Evolutionary conservation across 2,888 invertebrate species (phyloP), one percentile per base, ranked within the genome.

Genomic region (Parnassius mnemosyne): DNA sequence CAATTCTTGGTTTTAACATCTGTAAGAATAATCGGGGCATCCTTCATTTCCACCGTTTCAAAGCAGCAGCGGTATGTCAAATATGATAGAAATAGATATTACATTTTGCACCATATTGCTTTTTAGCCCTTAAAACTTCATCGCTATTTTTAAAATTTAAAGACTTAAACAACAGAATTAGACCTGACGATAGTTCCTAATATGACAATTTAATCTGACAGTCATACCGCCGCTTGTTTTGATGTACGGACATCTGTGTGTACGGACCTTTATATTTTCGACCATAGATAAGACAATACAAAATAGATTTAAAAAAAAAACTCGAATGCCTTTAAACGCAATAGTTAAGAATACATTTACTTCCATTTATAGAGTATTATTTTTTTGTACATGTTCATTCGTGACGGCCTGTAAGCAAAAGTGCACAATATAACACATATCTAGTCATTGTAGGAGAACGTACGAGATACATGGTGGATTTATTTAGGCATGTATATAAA

Each of bases 211-310:
- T 34, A 7, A 25, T 20, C 11, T 43, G 59, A 55, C 54, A 61
- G 61, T 54, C 57, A 43, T 61, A 54, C 64, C 64, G 65, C 70
- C 66, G 61, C 66, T 65, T 65, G 65, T 61, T 66, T 66, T 51
- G 42, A 34, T 34, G 34, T 34, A 34, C 34, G 1, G 0, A 34
- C 34, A 34, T 3, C 34, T 34, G 34, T 68, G 53, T 70, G 69
- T 69, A 68, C 68, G 65, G 74, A 69, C 56, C 59, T 55, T 42
- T 80, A 81, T 84, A 83, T 76, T 82, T 85, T 85, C 72, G 88
- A 89, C 87, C 89, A 89, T 89, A 89, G 88, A 83, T 88, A 88
- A 89, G 90, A 90, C 90, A 90, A 90, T 90, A 90, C 89, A 82
- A 89, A 84, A 89, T 87, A 89, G 84, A 83, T 76, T 34, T 83